Evolutionary conservation across 2,113 vertebrate species (phyloP).

Genomic region (Tympanuchus pallidicinctus): DNA sequence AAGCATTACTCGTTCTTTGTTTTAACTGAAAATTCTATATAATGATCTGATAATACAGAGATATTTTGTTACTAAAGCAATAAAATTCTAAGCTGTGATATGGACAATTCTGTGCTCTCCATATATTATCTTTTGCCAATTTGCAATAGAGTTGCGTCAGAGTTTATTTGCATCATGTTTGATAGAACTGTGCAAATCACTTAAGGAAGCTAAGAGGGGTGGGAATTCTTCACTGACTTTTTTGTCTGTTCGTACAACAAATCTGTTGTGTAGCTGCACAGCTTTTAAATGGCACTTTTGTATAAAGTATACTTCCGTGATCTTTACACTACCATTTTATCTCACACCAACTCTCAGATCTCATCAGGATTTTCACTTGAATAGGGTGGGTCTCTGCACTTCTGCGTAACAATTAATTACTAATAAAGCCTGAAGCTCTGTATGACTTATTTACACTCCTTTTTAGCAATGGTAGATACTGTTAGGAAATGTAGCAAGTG

Average conservation of each 20-base stretch:
- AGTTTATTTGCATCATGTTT: background rate
- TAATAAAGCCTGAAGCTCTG: background rate
- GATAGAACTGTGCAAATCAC: background rate
- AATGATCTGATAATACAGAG: background rate
- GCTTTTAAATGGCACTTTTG: background rate
- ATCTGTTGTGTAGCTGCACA: background rate
- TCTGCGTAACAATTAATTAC: rapidly evolving
- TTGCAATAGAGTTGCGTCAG: background rate
- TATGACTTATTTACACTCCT: background rate
- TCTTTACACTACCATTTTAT: background rate
- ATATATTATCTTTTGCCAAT: background rate
- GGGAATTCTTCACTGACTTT: background rate
- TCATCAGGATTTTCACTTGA: background rate
- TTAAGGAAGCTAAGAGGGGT: background rate
- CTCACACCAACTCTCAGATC: background rate
- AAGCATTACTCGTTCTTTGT: background rate
- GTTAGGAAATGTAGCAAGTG: background rate
- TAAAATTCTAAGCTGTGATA: slow-evolving; percentile 12
- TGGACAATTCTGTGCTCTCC: background rate
- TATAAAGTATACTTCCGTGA: background rate
- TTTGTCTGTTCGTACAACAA: background rate
- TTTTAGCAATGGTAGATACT: background rate
- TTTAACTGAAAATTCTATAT: background rate
- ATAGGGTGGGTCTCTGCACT: background rate
- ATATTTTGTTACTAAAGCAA: background rate